Percentiles rank a stretch among this genome's conserved stretches.
These are phyloP conservation scores for Syrphus vitripennis DNA, from an alignment of 2,888 invertebrate species.

Conservation along the genomic window DNA sequence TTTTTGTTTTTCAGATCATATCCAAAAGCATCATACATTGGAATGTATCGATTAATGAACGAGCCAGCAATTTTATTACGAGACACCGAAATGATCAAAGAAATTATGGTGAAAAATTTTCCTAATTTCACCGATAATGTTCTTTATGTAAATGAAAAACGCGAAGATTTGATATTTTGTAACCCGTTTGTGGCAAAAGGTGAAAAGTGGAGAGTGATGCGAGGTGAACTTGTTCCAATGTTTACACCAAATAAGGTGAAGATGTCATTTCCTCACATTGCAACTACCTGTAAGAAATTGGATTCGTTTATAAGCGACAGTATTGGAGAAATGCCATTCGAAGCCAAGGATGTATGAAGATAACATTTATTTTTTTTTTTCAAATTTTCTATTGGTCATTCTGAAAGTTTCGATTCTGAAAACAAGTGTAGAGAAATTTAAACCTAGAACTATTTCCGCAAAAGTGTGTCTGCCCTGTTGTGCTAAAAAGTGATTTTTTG, in stretches of 20 bases:
- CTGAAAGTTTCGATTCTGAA: neutral
- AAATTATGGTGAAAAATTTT: constrained; percentile 75
- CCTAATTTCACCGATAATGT: constrained; percentile 75
- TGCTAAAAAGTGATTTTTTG: no score
- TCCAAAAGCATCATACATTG: constrained; percentile 73
- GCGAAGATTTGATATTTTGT: constrained; percentile 73
- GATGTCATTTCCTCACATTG: constrained; percentile 74
- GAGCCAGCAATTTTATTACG: constrained; percentile 75
- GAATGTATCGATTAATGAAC: constrained; percentile 76
- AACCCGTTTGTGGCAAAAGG: constrained; percentile 76
- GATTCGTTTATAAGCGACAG: constrained; percentile 63
- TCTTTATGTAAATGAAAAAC: constrained; percentile 72
- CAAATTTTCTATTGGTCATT: neutral
- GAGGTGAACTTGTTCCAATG: constrained; percentile 75
- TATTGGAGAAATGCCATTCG: constrained; percentile 63
- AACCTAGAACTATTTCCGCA: no score
- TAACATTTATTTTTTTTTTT: neutral
- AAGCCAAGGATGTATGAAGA: constrained; percentile 74
- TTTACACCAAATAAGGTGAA: constrained; percentile 76
- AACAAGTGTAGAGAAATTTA: no score
- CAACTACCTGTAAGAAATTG: constrained; percentile 72
- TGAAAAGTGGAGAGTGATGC: constrained; percentile 74
- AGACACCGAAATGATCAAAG: constrained; percentile 74
- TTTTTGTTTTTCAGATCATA: constrained; percentile 71
- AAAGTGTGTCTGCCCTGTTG: no score